Evolutionary conservation across 1,140 invertebrate species (phyloP).

Genomic region (Lordiphosa mommai): DNA sequence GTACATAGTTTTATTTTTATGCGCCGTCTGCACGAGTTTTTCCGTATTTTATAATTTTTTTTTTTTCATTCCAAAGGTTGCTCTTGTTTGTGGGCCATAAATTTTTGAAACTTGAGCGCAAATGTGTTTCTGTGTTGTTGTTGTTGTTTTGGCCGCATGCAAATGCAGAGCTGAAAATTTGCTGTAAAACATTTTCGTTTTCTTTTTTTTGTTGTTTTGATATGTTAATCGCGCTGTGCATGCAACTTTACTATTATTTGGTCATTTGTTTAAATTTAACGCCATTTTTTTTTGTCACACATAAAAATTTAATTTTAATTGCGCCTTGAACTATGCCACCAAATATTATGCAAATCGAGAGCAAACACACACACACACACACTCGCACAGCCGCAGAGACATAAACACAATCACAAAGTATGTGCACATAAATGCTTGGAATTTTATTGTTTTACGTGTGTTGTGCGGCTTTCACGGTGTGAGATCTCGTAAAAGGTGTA

Average conservation of each 20-base stretch:
- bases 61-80: constrained; percentile 23
- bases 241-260: constrained; percentile 64
- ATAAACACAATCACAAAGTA: constrained; percentile 56
- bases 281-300: constrained; percentile 25
- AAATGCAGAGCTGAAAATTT: constrained; percentile 57
- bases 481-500: constrained; percentile 54
- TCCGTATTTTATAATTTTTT: constrained; percentile 4
- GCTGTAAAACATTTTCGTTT: constrained; percentile 51
- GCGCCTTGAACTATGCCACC: constrained; percentile 41
- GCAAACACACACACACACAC: constrained; percentile 1
- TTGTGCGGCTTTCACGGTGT: constrained; percentile 13
- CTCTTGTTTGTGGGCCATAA: constrained; percentile 56
- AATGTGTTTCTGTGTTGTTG: constrained; percentile 27
- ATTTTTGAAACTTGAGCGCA: constrained; percentile 65
- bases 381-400: neutral
- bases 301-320: constrained; percentile 52
- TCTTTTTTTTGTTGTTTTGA: constrained; percentile 53
- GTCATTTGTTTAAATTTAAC: constrained; percentile 51
- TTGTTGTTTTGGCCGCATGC: constrained; percentile 22
- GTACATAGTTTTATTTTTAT: constrained; percentile 65
- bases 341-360: constrained; percentile 31
- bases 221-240: constrained; percentile 67
- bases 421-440: constrained; percentile 62
- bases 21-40: constrained; percentile 55
- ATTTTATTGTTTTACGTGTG: constrained; percentile 67